These are phyloP conservation scores for Rotaria magnacalcarata DNA, from an alignment of 2,888 invertebrate species.

Conservation along the genomic window DNA sequence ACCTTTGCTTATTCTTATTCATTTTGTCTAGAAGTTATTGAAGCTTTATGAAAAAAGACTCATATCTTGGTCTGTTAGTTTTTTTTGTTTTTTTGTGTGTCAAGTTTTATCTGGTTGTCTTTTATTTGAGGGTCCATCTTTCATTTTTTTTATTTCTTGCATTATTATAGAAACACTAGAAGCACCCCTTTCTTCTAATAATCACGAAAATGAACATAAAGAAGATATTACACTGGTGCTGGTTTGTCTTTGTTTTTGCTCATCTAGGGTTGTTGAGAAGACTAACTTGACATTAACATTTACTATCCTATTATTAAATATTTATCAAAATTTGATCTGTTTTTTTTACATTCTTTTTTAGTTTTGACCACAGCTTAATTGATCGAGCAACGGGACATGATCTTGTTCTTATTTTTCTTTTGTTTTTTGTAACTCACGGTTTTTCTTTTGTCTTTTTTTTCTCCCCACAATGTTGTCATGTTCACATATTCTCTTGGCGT, in stretches of 20 bases:
- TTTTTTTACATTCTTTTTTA: not conserved
- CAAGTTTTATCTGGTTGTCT: too few relatives aligned
- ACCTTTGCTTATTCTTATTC: not conserved
- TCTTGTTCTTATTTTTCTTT: not conserved
- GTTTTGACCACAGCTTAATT: not conserved
- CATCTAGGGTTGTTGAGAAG: not conserved
- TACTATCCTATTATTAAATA: not conserved
- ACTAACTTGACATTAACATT: not conserved
- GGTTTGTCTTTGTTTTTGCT: conserved; percentile 12
- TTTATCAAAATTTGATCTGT: not conserved
- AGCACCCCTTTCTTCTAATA: not conserved
- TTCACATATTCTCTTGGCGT: conserved; percentile 2
- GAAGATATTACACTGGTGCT: not conserved
- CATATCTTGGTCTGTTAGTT: not conserved
- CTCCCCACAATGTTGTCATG: not conserved
- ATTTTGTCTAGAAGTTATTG: conserved; percentile 28
- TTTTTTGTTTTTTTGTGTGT: not conserved
- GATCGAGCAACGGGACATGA: not conserved
- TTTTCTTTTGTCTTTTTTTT: not conserved
- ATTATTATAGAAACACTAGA: not conserved
- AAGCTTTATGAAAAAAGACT: not conserved
- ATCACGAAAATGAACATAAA: not conserved
- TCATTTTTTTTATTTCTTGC: not conserved
- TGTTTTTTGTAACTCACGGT: conserved; percentile 5
- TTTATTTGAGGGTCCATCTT: not conserved